Percentiles rank a stretch among this genome's conserved stretches.
Evolutionary conservation across 2,113 vertebrate species (phyloP).

Genomic region (Pheucticus melanocephalus): DNA sequence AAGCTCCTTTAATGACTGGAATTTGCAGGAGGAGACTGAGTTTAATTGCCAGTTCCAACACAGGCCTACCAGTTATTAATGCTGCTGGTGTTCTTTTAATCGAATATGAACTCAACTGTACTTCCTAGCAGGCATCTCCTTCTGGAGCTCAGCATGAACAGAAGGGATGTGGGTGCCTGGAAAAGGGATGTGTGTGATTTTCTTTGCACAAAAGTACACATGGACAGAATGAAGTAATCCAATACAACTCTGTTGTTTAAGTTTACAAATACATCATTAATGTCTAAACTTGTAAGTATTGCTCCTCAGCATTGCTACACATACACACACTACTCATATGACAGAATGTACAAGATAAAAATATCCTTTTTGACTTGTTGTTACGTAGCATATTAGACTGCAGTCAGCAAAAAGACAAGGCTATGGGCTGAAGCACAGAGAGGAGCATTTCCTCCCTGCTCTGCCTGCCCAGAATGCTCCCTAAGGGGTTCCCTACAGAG

Average conservation of each 20-base stretch:
- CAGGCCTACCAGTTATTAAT: neutral
- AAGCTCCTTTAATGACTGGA: neutral
- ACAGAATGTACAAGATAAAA: neutral
- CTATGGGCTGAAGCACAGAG: neutral
- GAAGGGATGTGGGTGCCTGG: neutral
- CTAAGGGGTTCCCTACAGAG: neutral
- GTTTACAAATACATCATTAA: neutral
- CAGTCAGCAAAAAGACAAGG: neutral
- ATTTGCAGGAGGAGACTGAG: neutral
- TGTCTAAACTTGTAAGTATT: neutral
- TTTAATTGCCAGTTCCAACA: conserved; percentile 18
- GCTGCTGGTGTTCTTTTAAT: conserved; percentile 3
- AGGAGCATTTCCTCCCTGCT: neutral
- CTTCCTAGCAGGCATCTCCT: neutral
- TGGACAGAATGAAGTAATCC: neutral
- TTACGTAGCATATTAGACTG: neutral
- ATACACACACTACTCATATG: neutral
- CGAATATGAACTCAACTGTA: neutral
- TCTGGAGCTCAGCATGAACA: neutral
- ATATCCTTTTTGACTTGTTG: neutral
- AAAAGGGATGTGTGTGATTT: neutral
- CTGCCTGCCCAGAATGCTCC: neutral
- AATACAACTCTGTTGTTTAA: neutral
- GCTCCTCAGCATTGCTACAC: neutral
- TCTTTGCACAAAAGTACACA: neutral